phyloP scores from a whole-genome alignment of 2,797 vertebrate genomes.

The Sebastes jordani region DNA sequence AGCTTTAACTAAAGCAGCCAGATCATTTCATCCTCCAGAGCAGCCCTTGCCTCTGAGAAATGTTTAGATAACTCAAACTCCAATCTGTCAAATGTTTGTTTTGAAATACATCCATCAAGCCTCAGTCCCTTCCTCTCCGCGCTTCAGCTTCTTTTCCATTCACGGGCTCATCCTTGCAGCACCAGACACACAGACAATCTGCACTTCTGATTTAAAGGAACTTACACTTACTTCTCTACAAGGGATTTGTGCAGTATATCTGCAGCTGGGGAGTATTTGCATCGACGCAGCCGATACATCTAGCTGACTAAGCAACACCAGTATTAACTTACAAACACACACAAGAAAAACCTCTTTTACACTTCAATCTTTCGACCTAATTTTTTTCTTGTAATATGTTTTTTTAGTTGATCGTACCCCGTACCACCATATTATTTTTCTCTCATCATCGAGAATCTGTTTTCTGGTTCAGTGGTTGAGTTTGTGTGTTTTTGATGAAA shows the following conservation, averaged over 20 bases:
- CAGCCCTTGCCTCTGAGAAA: slow-evolving; percentile 14
- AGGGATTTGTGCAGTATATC: slow-evolving; percentile 9
- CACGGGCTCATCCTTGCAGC: slow-evolving; percentile 11
- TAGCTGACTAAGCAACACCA: slow-evolving; percentile 6
- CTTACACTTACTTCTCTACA: slow-evolving; percentile 10
- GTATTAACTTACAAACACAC: not conserved
- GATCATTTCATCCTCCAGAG: slow-evolving; percentile 8
- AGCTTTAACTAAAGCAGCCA: slow-evolving; percentile 2
- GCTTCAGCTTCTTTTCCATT: not conserved
- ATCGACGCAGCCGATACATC: slow-evolving; percentile 7
- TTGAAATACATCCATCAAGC: slow-evolving; percentile 27
- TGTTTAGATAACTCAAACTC: slow-evolving; percentile 30
- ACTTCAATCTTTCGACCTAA: not conserved
- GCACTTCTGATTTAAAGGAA: slow-evolving; percentile 28
- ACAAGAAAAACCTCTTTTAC: not conserved
- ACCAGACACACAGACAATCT: slow-evolving; percentile 14
- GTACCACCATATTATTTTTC: not conserved
- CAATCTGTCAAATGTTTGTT: slow-evolving; percentile 47
- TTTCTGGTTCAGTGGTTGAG: not conserved
- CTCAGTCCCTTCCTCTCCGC: not conserved
- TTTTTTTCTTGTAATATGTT: not conserved
- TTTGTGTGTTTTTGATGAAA: not conserved
- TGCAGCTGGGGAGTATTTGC: slow-evolving; percentile 26
- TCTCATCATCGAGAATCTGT: not conserved
- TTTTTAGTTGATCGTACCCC: not conserved